A percentile compares a stretch with the other conserved stretches of the same genome.
These are phyloP conservation scores for Acromyrmex charruanus DNA, from an alignment of 1,140 invertebrate genomes.

Conservation along the genomic window DNA sequence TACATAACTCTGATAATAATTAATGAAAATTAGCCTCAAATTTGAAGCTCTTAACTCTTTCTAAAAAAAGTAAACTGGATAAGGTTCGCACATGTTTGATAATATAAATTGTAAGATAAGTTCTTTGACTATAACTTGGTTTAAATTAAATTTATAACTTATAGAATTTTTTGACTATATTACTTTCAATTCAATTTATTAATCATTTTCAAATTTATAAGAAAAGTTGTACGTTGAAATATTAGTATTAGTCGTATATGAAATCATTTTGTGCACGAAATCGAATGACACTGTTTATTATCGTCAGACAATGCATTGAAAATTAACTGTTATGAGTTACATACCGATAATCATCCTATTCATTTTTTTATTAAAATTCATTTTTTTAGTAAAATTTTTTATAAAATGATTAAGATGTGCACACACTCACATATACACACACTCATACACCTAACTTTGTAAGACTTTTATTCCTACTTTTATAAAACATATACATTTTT, in stretches of 20 bases:
- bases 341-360: slow-evolving; percentile 26
- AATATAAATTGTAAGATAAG: background rate
- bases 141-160: background rate
- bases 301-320: slow-evolving; percentile 39
- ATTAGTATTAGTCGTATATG: background rate
- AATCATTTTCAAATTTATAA: background rate
- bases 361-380: slow-evolving; percentile 34
- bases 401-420: slow-evolving; percentile 8
- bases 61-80: background rate
- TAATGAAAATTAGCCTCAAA: background rate
- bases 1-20: slow-evolving; percentile 1
- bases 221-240: background rate
- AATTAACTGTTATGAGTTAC: slow-evolving; percentile 56
- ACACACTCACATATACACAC: background rate
- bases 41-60: slow-evolving; percentile 4
- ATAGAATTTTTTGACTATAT: background rate
- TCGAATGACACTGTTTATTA: slow-evolving; percentile 20
- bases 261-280: background rate
- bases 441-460: slow-evolving; percentile 52
- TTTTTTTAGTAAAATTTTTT: slow-evolving; percentile 39
- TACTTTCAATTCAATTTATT: slow-evolving; percentile 4
- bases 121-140: background rate
- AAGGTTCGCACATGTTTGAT: background rate
- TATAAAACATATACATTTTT: slow-evolving; percentile 56
- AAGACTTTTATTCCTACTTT: slow-evolving; percentile 73